Conservation (phyloP, 1,140 invertebrate genomes). For the Elymnias hypermnestra region DNA sequence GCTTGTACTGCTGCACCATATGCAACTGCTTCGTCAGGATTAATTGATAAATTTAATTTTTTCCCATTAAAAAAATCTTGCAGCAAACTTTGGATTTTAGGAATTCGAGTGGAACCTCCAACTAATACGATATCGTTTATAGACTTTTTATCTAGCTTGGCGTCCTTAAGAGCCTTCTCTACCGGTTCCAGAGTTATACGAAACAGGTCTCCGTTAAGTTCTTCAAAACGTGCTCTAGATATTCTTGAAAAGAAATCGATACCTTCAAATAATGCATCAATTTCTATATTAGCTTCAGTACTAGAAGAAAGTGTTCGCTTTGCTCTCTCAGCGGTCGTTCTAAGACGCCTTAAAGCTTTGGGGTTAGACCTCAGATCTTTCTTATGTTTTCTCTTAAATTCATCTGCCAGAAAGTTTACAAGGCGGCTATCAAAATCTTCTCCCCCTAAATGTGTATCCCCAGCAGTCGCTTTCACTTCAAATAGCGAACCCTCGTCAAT, state of each 20-base stretch:
- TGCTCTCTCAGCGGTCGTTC: slow-evolving; percentile 78
- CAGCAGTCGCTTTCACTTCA: slow-evolving; percentile 87
- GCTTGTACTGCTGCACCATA: no score
- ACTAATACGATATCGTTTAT: slow-evolving; percentile 85
- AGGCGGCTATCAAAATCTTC: slow-evolving; percentile 93
- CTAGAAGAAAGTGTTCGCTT: slow-evolving; percentile 74
- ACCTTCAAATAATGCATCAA: slow-evolving; percentile 71
- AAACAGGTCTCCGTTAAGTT: slow-evolving; percentile 73
- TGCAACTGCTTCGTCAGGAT: slow-evolving; percentile 75
- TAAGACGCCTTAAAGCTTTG: slow-evolving; percentile 76
- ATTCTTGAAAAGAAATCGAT: slow-evolving; percentile 73
- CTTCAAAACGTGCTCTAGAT: slow-evolving; percentile 73
- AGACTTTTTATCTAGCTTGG: slow-evolving; percentile 80
- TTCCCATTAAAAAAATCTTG: slow-evolving; percentile 72
- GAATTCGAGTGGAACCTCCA: slow-evolving; percentile 82
- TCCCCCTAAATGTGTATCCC: slow-evolving; percentile 85
- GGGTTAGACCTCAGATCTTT: slow-evolving; percentile 68
- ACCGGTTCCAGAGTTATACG: slow-evolving; percentile 72
- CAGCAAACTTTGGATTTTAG: slow-evolving; percentile 74
- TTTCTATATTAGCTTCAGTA: slow-evolving; percentile 73
- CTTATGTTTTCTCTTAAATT: slow-evolving; percentile 77
- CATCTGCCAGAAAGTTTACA: slow-evolving; percentile 83
- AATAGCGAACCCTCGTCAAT: slow-evolving; percentile 90
- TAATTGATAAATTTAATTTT: slow-evolving; percentile 73
- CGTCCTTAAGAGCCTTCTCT: slow-evolving; percentile 80